Percentiles rank a stretch among this genome's conserved stretches.
Conservation (phyloP, 2,797 vertebrate genomes). For the Steatocranus sp. region DNA sequence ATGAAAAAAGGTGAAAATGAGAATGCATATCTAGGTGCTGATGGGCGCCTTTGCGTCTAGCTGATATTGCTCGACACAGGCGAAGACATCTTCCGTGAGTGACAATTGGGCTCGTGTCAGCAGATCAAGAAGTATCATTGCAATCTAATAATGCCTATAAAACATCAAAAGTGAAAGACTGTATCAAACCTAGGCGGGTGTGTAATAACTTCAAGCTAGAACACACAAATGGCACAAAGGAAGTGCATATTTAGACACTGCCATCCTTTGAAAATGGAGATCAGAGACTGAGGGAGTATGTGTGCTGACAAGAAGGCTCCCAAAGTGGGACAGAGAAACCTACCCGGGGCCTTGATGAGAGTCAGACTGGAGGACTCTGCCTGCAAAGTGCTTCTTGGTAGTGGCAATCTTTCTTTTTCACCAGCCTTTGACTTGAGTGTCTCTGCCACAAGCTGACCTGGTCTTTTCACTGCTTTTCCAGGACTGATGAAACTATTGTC, state of each 20-base stretch:
- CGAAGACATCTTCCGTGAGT: background rate
- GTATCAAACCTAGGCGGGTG: slow-evolving; percentile 21
- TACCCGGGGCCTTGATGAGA: slow-evolving; percentile 70
- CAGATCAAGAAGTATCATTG: slow-evolving; percentile 2
- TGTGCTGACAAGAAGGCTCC: slow-evolving; percentile 34
- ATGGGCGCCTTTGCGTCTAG: slow-evolving; percentile 3
- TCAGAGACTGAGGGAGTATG: slow-evolving; percentile 43
- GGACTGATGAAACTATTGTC: slow-evolving; percentile 12
- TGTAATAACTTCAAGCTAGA: slow-evolving; percentile 4
- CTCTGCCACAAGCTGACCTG: slow-evolving; percentile 21
- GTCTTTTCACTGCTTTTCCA: background rate
- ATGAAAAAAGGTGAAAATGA: slow-evolving; percentile 56
- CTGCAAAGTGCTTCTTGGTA: background rate
- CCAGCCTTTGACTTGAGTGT: background rate
- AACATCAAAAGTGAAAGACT: slow-evolving; percentile 45
- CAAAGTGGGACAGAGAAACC: slow-evolving; percentile 25
- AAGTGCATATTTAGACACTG: slow-evolving; percentile 43
- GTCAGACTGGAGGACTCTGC: slow-evolving; percentile 55
- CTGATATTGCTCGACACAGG: slow-evolving; percentile 23
- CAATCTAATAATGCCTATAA: slow-evolving; percentile 41
- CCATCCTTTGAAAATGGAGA: slow-evolving; percentile 42
- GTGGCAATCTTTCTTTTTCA: background rate
- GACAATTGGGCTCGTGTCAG: slow-evolving; percentile 30
- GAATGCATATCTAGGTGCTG: slow-evolving; percentile 6
- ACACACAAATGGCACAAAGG: slow-evolving; percentile 22